Evolutionary conservation across 2,888 invertebrate genomes (phyloP).

Genomic region (Parnassius apollo): DNA sequence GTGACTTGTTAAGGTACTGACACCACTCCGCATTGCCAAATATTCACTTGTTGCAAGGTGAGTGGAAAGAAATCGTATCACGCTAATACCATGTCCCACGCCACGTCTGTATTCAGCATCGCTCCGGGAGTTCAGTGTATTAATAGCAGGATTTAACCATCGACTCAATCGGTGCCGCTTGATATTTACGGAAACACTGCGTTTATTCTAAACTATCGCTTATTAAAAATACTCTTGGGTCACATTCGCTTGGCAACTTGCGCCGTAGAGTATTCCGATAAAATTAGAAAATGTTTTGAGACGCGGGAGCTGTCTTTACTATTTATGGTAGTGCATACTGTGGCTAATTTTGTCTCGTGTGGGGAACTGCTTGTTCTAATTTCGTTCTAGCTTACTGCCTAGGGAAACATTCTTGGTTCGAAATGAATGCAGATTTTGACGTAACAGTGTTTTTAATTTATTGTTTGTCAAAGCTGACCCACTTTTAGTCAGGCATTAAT

Average conservation of each 20-base stretch:
- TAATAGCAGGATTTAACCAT: slow-evolving; percentile 47
- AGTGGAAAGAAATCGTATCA: slow-evolving; percentile 9
- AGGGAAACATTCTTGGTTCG: slow-evolving; percentile 8
- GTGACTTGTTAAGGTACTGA: not conserved
- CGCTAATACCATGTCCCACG: slow-evolving; percentile 15
- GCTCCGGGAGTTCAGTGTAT: slow-evolving; percentile 42
- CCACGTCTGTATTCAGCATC: slow-evolving; percentile 17
- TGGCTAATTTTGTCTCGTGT: slow-evolving; percentile 56
- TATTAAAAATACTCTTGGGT: slow-evolving; percentile 36
- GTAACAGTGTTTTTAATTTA: slow-evolving; percentile 1
- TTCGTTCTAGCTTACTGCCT: slow-evolving; percentile 32
- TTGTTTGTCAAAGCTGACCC: slow-evolving; percentile 45
- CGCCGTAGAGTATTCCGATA: slow-evolving; percentile 48
- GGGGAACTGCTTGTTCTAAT: slow-evolving; percentile 56
- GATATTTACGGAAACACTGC: slow-evolving; percentile 55
- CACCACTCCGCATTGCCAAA: not conserved
- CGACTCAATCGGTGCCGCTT: slow-evolving; percentile 40
- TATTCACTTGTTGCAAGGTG: slow-evolving; percentile 8
- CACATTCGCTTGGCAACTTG: slow-evolving; percentile 37
- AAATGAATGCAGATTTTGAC: slow-evolving; percentile 9
- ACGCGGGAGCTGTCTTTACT: slow-evolving; percentile 69
- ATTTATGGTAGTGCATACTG: slow-evolving; percentile 73
- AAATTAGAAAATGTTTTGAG: slow-evolving; percentile 69
- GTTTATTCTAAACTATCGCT: slow-evolving; percentile 40
- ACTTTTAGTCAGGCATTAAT: slow-evolving; percentile 47